These are phyloP conservation scores for Operophtera brumata DNA, from an alignment of 2,888 invertebrate genomes.

Conservation along the genomic window DNA sequence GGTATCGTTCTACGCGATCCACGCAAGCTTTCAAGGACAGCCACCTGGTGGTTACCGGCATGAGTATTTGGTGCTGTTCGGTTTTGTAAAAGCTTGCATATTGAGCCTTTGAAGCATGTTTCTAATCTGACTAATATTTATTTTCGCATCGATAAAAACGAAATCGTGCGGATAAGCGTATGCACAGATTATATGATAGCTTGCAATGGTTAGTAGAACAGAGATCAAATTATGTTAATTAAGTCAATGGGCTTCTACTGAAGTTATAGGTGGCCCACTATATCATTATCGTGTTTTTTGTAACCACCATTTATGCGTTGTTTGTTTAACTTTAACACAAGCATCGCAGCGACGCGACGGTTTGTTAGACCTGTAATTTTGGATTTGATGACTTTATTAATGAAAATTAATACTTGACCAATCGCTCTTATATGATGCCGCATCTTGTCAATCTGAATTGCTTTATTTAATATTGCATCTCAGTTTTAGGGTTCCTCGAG, in stretches of 20 bases:
- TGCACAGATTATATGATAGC: constrained; percentile 4
- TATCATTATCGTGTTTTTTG: constrained; percentile 58
- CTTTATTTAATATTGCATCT: not conserved
- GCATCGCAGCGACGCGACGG: constrained; percentile 38
- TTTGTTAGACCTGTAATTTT: constrained; percentile 37
- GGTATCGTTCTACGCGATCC: too few species aligned
- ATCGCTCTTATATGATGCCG: constrained; percentile 21
- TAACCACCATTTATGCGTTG: constrained; percentile 51
- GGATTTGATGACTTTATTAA: constrained; percentile 49
- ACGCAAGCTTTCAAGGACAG: too few species aligned
- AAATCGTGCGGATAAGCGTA: constrained; percentile 44
- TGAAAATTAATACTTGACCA: constrained; percentile 40
- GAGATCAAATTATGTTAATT: constrained; percentile 62
- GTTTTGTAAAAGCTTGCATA: too few species aligned
- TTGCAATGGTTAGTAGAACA: constrained; percentile 43
- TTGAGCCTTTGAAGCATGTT: too few species aligned
- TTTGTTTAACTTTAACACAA: constrained; percentile 55
- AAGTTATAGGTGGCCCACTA: constrained; percentile 55
- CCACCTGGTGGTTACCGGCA: too few species aligned
- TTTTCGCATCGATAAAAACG: constrained; percentile 36
- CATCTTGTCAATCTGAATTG: not conserved
- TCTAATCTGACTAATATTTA: constrained; percentile 29
- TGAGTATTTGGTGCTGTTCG: too few species aligned
- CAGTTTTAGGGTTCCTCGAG: too few species aligned
- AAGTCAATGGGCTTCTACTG: constrained; percentile 58